Base-by-base conservation (phyloP, 2,888 invertebrate genomes). In the Branchipolynoe longqiensis region DNA sequence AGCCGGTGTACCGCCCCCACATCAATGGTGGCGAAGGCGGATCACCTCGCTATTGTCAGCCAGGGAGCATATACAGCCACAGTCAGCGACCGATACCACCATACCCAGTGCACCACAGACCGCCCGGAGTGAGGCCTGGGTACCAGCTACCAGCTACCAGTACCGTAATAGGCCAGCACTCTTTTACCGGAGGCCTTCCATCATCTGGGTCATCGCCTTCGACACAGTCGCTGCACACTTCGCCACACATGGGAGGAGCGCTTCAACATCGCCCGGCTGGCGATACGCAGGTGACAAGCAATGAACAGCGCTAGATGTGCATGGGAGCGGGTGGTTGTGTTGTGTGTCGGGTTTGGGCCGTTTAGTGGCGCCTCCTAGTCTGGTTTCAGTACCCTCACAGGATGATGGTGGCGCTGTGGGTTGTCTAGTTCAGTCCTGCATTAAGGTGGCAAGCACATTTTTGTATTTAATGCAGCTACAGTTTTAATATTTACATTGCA, bases 181-280 rank as follows among this genome's bases (percentile, higher is more conserved):
- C 22, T 38, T 3, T 54, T 28, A 18, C 48, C 2, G n/a, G n/a
- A n/a, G 78, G 25, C 48, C 88, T 54, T 64, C 87, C 82, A 84
- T 85, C 83, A 85, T 85, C 83, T n/a, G n/a, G n/a, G 82, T 86
- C 69, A 33, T 84, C 83, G 85, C 86, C 59, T 59, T 84, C 33
- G 78, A 85, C 59, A 84, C 85, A 25, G 73, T 85, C 41, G 82
- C 85, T 38, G 62, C 86, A 56, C 81, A n/a, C n/a, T n/a, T 87
- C 69, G 38, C 88, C 81, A 74, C 78, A 73, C 48, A 78, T 78
- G 78, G 54, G 78, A n/a, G 28, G n/a, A n/a, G n/a, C n/a, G n/a
- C n/a, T 78, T n/a, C 22, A 38, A 33, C 78, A 78, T 22, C 22
- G 48, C 4, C 25, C 78, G 12, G 41, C 28, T 41, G 25, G n/a